Percentiles rank a stretch among this genome's conserved stretches.
phyloP scores from a whole-genome alignment of 2,888 invertebrate species.

The Busseola fusca region DNA sequence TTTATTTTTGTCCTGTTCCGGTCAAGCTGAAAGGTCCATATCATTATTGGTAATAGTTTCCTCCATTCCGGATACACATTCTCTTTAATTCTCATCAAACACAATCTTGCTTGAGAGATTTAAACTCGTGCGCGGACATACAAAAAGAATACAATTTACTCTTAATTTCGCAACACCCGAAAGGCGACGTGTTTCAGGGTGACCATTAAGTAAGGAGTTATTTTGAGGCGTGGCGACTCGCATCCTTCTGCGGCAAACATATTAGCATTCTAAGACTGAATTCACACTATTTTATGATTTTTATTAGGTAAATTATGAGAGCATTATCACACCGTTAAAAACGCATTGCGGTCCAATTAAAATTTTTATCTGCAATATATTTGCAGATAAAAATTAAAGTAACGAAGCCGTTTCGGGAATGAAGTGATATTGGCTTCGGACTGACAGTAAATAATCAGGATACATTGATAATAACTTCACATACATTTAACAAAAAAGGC shows the following conservation, averaged over 20 bases:
- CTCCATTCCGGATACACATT: slow-evolving; percentile 59
- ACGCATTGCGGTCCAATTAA: slow-evolving; percentile 13
- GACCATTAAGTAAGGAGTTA: slow-evolving; percentile 71
- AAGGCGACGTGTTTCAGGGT: slow-evolving; percentile 73
- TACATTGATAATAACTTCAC: slow-evolving; percentile 63
- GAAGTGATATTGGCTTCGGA: slow-evolving; percentile 24
- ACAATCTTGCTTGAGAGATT: slow-evolving; percentile 68
- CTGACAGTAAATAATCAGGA: slow-evolving; percentile 64
- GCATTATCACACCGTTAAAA: slow-evolving; percentile 22
- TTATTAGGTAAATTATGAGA: not conserved
- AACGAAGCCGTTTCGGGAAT: not conserved
- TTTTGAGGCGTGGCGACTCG: slow-evolving; percentile 67
- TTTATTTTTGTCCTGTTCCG: slow-evolving; percentile 53
- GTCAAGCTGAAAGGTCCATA: slow-evolving; percentile 53
- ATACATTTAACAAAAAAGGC: slow-evolving; percentile 19
- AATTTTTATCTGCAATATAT: slow-evolving; percentile 7
- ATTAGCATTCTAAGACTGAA: slow-evolving; percentile 51
- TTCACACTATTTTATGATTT: not conserved
- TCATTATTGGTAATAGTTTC: slow-evolving; percentile 55
- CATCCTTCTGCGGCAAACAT: slow-evolving; percentile 60
- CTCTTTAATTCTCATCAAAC: slow-evolving; percentile 73
- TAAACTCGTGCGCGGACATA: slow-evolving; percentile 67
- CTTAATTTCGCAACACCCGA: slow-evolving; percentile 78
- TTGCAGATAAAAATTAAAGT: no score
- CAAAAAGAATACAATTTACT: slow-evolving; percentile 75